These are phyloP conservation scores for Diploptera punctata DNA, from an alignment of 2,888 invertebrate species.

Conservation along the genomic window DNA sequence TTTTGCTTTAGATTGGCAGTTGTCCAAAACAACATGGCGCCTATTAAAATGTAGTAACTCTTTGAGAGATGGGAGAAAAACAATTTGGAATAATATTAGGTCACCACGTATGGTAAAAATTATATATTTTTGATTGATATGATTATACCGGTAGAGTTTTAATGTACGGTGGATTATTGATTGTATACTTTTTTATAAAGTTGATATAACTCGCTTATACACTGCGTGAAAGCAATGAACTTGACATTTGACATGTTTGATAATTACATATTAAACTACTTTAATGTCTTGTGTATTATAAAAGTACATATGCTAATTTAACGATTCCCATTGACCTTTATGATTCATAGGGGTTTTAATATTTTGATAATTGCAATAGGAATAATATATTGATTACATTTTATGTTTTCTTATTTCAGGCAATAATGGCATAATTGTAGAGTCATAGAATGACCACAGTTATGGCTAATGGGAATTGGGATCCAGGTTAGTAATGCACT, in stretches of 20 bases:
- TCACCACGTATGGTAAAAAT: constrained; percentile 16
- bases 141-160: too few relatives aligned
- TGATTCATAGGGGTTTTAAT: too few relatives aligned
- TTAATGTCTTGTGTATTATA: too few relatives aligned
- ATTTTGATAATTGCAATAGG: too few relatives aligned
- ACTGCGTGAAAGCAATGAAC: too few relatives aligned
- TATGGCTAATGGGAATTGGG: constrained; percentile 67
- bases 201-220: too few relatives aligned
- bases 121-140: not conserved
- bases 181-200: too few relatives aligned
- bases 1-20: constrained; percentile 30
- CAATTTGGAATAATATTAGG: not conserved
- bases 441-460: constrained; percentile 61
- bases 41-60: constrained; percentile 19
- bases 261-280: too few relatives aligned
- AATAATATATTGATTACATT: not conserved
- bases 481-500: constrained; percentile 61
- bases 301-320: too few relatives aligned
- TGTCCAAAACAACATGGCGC: constrained; percentile 42
- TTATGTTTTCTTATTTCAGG: not conserved
- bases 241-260: too few relatives aligned
- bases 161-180: too few relatives aligned
- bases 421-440: constrained; percentile 6
- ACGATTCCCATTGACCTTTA: too few relatives aligned
- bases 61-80: not conserved